A percentile compares a stretch with the other conserved stretches of the same genome.
Evolutionary conservation across 64 coral and sea anemone species (phyloP).

Genomic region (Catalaphyllia jardinei): DNA sequence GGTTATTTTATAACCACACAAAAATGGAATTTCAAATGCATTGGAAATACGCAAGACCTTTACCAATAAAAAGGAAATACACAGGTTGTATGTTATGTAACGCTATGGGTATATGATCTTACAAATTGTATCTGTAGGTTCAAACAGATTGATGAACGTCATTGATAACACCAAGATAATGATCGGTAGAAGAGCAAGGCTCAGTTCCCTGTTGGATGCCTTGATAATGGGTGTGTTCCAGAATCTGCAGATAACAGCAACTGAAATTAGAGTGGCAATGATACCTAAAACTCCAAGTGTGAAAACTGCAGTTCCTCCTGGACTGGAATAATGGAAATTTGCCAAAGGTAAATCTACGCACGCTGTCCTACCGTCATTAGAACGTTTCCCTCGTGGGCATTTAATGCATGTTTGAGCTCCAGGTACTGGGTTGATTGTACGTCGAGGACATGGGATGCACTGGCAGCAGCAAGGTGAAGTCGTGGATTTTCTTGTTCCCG

Average conservation of each 20-base stretch:
- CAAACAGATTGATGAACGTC: constrained; percentile 24
- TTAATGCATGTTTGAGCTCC: constrained; percentile 52
- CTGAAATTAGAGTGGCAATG: not conserved
- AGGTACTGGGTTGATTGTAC: not conserved
- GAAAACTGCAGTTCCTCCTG: constrained; percentile 16
- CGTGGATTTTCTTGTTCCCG: constrained; percentile 43
- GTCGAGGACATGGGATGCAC: constrained; percentile 40
- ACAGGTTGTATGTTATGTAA: not conserved
- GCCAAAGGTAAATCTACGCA: constrained; percentile 42
- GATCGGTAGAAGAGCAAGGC: constrained; percentile 15
- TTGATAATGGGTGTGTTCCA: constrained; percentile 73
- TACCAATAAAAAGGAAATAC: not conserved
- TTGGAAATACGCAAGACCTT: not conserved
- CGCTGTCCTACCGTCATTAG: constrained; percentile 6
- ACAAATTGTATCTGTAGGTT: constrained; percentile 38
- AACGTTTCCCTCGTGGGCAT: constrained; percentile 21
- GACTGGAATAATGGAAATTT: not conserved
- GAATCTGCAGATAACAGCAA: constrained; percentile 38
- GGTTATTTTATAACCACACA: not conserved
- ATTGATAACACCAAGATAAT: constrained; percentile 20
- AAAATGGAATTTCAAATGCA: not conserved
- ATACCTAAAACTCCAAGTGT: constrained; percentile 50
- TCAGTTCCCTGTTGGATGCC: constrained; percentile 67
- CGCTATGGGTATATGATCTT: constrained; percentile 17
- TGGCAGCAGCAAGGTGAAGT: constrained; percentile 67